Evolutionary conservation across 2,797 vertebrate genomes (phyloP), one percentile per base, ranked within the genome.

Genomic region (Artibeus jamaicensis): DNA sequence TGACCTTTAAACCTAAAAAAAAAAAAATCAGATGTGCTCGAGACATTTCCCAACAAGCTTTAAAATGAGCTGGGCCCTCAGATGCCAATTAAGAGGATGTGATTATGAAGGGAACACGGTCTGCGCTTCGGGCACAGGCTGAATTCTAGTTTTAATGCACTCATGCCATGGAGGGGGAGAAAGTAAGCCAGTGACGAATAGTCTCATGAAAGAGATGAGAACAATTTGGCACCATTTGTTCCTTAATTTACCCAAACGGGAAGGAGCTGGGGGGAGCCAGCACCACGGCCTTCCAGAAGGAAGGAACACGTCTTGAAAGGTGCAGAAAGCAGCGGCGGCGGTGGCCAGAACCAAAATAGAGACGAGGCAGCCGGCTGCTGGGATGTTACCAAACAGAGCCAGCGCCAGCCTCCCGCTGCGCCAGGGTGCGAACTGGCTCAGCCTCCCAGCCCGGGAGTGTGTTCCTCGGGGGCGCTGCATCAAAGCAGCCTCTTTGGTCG

Each of bases 1-100:
- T 98, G 98, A 98, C 98, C 98, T 99, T 99, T 98, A 98, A 97
- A 98, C 98, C 96, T 97, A 74, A 83, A 91, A 89, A 85, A 83
- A 74, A n/a, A 89, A 65, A 94, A 79, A 37, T 34, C 96, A 97
- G 98, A 97, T 95, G 94, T 3, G 96, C 18, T 89, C 22, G 96
- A 98, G 97, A 96, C 96, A 86, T 98, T 98, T 97, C 96, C 94
- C 95, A 97, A 97, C 89, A 76, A 97, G 97, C 96, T 93, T 97
- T 97, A 98, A 95, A 96, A 97, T 85, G 95, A 98, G 97, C 97
- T 76, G 50, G 82, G 96, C 95, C 97, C 97, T 97, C 91, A 37
- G 90, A 95, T 98, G 97, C 97, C 98, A 98, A 98, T 98, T 99
- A 98, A 96, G 96, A 91, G 91, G 68, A 94, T 97, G 97, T 98